Conservation (phyloP, 2,797 vertebrate genomes). For the Phyllotis vaccarum region DNA sequence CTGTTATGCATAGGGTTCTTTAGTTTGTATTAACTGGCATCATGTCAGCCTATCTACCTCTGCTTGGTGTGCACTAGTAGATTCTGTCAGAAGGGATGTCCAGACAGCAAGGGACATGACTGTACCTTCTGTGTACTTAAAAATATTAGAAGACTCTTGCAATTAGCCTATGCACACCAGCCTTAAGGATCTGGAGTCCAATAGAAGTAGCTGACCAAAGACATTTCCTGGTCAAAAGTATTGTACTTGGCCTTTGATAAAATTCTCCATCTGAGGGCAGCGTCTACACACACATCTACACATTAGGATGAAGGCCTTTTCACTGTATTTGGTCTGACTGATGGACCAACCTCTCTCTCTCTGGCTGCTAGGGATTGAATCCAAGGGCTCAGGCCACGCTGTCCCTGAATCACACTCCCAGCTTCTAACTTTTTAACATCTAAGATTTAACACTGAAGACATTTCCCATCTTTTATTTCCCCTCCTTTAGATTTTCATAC, state of each 20-base stretch:
- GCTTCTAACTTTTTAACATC: neutral
- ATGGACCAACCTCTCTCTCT: neutral
- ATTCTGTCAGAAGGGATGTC: neutral
- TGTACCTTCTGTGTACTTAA: neutral
- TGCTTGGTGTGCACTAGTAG: neutral
- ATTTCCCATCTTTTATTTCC: neutral
- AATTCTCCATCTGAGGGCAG: neutral
- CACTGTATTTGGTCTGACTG: neutral
- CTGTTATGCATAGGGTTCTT: neutral
- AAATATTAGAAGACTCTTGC: neutral
- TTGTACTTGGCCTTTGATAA: slow-evolving; percentile 19
- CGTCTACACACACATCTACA: neutral
- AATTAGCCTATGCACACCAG: no score
- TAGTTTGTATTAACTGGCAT: neutral
- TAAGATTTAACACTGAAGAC: neutral
- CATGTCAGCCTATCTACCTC: neutral
- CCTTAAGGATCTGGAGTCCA: neutral
- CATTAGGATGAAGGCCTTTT: neutral
- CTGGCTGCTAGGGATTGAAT: neutral
- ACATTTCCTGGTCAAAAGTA: neutral
- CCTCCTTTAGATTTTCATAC: slow-evolving; percentile 60
- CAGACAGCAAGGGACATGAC: neutral
- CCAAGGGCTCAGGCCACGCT: neutral
- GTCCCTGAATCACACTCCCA: neutral
- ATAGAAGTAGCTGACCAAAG: neutral